Percentiles rank a stretch among this genome's conserved stretches.
phyloP scores from a whole-genome alignment of 2,113 vertebrate species.

The Heliornis fulica region DNA sequence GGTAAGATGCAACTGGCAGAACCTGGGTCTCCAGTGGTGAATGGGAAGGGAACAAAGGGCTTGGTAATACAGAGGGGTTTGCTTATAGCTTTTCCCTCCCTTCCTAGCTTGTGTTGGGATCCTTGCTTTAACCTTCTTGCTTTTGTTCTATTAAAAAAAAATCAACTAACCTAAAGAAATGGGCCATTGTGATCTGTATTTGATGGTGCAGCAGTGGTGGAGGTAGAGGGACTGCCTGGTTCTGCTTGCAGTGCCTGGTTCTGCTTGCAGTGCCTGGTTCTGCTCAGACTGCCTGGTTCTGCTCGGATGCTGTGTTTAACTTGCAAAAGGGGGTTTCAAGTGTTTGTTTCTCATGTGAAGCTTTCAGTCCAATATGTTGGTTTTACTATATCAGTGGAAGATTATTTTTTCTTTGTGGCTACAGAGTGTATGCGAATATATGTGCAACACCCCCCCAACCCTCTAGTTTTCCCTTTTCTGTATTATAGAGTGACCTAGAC shows the following conservation, averaged over 20 bases:
- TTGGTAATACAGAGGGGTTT: neutral
- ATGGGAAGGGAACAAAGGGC: constrained; percentile 28
- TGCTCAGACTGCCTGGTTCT: neutral
- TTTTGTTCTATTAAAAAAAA: neutral
- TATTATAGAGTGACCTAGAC: neutral
- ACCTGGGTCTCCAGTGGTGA: neutral
- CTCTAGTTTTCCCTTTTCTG: neutral
- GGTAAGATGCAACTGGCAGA: constrained; percentile 49
- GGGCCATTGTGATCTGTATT: neutral
- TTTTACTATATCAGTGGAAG: neutral
- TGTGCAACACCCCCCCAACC: fast-evolving
- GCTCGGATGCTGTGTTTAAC: neutral
- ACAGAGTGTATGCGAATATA: neutral
- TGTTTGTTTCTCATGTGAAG: neutral
- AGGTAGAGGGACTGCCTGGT: neutral
- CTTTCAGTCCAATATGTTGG: neutral
- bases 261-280: neutral
- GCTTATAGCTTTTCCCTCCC: neutral
- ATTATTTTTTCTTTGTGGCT: neutral
- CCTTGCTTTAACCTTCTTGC: constrained; percentile 7
- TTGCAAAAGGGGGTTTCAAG: neutral
- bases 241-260: neutral
- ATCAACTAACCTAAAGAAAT: constrained; percentile 4
- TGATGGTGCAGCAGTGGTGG: neutral
- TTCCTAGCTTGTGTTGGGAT: neutral